These are phyloP conservation scores for Microplitis demolitor DNA, from an alignment of 1,140 invertebrate genomes.

Conservation along the genomic window DNA sequence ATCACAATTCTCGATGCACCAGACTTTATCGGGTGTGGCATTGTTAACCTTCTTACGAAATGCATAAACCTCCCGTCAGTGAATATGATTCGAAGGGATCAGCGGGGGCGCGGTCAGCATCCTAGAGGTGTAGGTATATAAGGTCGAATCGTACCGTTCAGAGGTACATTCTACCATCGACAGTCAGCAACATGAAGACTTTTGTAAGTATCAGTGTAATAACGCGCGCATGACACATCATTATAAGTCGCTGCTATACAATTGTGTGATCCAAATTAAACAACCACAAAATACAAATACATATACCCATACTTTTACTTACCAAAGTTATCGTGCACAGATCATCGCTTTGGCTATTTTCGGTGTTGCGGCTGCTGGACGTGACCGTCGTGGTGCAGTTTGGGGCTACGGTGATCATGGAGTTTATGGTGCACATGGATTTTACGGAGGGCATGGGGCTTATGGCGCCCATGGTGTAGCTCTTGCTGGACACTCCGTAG, in stretches of 20 bases:
- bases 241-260: not conserved
- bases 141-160: conserved; percentile 42
- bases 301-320: not conserved
- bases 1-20: conserved; percentile 26
- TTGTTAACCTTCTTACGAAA: conserved; percentile 59
- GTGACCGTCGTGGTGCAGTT: conserved; percentile 35
- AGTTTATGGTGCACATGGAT: conserved; percentile 24
- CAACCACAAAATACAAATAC: no score
- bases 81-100: conserved; percentile 62
- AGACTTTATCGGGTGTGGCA: conserved; percentile 52
- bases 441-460: conserved; percentile 32
- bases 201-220: conserved; percentile 55
- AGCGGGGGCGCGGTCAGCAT: conserved; percentile 57
- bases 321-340: conserved; percentile 25
- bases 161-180: conserved; percentile 52
- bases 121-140: conserved; percentile 54
- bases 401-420: conserved; percentile 38
- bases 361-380: conserved; percentile 39
- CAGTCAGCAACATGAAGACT: conserved; percentile 56
- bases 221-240: not conserved
- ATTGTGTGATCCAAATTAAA: not conserved
- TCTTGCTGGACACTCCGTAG: conserved; percentile 47
- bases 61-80: conserved; percentile 52
- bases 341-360: conserved; percentile 34
- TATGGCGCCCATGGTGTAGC: conserved; percentile 51